Evolutionary conservation across 2,113 vertebrate genomes (phyloP).

Genomic region (Pitta sordida): DNA sequence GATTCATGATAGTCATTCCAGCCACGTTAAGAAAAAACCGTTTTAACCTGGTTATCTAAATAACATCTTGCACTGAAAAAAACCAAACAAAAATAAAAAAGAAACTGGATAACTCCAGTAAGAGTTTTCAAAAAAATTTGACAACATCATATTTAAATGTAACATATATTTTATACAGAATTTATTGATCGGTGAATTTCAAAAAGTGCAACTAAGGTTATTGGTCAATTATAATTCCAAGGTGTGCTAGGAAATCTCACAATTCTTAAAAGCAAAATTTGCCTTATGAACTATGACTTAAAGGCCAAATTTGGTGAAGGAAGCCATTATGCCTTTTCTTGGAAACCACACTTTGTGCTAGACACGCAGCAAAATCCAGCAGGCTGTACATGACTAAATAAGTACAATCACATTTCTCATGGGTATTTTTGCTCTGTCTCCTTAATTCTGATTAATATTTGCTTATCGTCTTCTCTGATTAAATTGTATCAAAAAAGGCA

Average conservation of each 20-base stretch:
- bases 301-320: neutral
- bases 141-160: neutral
- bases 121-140: neutral
- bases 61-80: neutral
- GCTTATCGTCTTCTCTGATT: neutral
- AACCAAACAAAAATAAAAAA: too few species aligned
- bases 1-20: slow-evolving; percentile 1
- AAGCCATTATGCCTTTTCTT: neutral
- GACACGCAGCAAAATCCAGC: neutral
- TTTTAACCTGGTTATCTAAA: neutral
- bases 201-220: neutral
- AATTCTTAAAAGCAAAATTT: neutral
- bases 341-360: neutral
- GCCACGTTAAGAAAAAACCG: neutral
- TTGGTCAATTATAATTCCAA: neutral
- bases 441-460: neutral
- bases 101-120: neutral
- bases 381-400: neutral
- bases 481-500: neutral
- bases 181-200: neutral
- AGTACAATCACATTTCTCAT: neutral
- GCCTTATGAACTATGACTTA: neutral
- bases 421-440: neutral
- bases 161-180: neutral
- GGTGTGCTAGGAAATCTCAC: neutral